Percentiles rank a stretch among this genome's conserved stretches.
Evolutionary conservation across 2,113 vertebrate genomes (phyloP).

Genomic region (Herpetotheres cachinnans): DNA sequence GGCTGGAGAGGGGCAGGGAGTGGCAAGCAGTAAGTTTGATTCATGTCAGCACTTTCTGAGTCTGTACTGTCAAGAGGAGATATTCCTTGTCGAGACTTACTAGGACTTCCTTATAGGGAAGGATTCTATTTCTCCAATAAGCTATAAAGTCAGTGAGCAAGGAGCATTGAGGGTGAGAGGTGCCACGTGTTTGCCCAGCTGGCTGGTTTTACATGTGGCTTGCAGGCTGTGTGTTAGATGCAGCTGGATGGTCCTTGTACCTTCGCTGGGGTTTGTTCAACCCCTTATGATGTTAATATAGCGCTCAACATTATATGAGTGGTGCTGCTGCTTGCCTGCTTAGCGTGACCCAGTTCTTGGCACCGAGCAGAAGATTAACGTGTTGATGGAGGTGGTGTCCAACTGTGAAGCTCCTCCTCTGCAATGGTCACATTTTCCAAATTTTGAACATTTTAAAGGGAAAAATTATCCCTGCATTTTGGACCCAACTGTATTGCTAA

Average conservation of each 20-base stretch:
- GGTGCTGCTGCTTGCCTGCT: background rate
- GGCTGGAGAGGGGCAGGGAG: constrained; percentile 55
- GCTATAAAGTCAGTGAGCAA: background rate
- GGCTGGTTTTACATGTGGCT: background rate
- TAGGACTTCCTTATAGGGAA: constrained; percentile 19
- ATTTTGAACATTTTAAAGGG: background rate
- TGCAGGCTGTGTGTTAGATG: background rate
- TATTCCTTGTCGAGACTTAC: constrained; percentile 4
- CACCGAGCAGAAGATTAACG: background rate
- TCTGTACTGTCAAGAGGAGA: background rate
- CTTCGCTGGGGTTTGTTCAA: background rate
- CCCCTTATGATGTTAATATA: background rate
- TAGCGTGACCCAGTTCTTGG: background rate
- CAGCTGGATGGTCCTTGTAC: background rate
- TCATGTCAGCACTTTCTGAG: constrained; percentile 74
- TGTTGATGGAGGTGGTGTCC: background rate
- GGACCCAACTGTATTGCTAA: background rate
- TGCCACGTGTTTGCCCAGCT: background rate
- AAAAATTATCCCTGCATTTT: background rate
- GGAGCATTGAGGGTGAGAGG: background rate
- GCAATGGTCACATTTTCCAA: accelerated
- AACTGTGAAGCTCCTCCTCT: background rate
- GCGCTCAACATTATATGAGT: accelerated
- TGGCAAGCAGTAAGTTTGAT: constrained; percentile 59
- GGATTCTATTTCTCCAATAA: background rate